Percentiles rank a stretch among this genome's conserved stretches.
Evolutionary conservation across 1,140 invertebrate genomes (phyloP).

Genomic region (Harlomillsia oculata): DNA sequence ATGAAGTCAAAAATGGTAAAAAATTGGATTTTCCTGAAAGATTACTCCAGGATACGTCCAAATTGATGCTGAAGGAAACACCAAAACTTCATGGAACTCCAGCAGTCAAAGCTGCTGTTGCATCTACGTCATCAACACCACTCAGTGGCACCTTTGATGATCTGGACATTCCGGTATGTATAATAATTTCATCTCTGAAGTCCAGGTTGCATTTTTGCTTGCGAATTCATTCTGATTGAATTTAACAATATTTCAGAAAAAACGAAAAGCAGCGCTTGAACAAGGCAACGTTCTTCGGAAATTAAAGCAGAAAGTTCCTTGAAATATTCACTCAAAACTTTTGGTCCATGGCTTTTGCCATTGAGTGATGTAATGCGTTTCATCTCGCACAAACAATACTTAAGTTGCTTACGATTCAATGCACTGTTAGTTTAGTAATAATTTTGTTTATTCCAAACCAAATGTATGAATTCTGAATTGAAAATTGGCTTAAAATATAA

Average conservation of each 20-base stretch:
- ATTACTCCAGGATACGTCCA: not conserved
- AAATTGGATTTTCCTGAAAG: constrained; percentile 12
- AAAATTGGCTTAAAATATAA: too few relatives aligned
- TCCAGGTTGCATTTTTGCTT: too few relatives aligned
- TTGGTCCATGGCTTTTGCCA: too few relatives aligned
- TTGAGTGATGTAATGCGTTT: too few relatives aligned
- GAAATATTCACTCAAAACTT: not conserved
- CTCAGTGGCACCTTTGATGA: not conserved
- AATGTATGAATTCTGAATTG: too few relatives aligned
- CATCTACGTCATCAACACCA: not conserved
- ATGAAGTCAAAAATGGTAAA: constrained; percentile 71
- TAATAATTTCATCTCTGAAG: constrained; percentile 1
- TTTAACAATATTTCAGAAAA: constrained; percentile 46
- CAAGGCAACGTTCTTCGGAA: constrained; percentile 46
- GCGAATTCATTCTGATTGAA: too few relatives aligned
- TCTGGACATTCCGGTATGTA: not conserved
- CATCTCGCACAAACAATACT: too few relatives aligned
- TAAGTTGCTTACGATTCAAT: too few relatives aligned
- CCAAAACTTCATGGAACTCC: constrained; percentile 2
- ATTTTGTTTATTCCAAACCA: too few relatives aligned
- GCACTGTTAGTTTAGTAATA: too few relatives aligned
- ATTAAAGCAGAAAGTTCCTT: constrained; percentile 39
- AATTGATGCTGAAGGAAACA: constrained; percentile 2
- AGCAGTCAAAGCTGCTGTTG: not conserved
- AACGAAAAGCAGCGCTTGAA: constrained; percentile 46